Evolutionary conservation across 2,797 vertebrate genomes (phyloP).

Genomic region (Manis javanica): DNA sequence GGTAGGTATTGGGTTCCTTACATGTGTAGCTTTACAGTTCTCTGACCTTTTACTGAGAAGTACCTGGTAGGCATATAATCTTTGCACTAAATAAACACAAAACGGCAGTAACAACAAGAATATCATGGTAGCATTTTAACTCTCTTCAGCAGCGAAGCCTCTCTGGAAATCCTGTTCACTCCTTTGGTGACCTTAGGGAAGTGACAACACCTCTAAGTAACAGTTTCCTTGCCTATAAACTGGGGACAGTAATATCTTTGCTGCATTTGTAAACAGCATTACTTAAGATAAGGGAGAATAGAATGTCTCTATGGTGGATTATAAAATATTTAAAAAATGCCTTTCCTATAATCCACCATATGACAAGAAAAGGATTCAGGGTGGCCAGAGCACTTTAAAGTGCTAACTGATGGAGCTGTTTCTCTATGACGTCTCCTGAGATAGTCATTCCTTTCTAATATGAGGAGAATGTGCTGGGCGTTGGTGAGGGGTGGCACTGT

Average conservation of each 20-base stretch:
- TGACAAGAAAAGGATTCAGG: background rate
- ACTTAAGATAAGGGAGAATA: background rate
- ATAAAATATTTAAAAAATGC: too few relatives aligned
- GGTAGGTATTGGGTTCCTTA: background rate
- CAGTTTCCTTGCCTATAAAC: background rate
- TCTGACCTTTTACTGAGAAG: background rate
- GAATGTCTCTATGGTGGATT: too few relatives aligned
- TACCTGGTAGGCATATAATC: background rate
- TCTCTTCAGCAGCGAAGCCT: background rate
- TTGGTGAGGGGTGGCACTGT: rapidly evolving
- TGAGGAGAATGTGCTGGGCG: rapidly evolving
- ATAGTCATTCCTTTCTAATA: rapidly evolving
- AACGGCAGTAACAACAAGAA: background rate
- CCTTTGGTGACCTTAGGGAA: background rate
- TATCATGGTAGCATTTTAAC: background rate
- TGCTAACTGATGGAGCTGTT: background rate
- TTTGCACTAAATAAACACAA: background rate
- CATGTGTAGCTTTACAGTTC: background rate
- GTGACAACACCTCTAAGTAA: background rate
- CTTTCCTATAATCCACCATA: background rate
- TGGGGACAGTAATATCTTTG: background rate
- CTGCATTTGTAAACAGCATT: background rate
- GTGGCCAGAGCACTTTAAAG: background rate
- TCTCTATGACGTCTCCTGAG: background rate
- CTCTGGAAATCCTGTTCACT: background rate